Base-by-base conservation (phyloP, 2,113 vertebrate genomes). In the Agapornis roseicollis region DNA sequence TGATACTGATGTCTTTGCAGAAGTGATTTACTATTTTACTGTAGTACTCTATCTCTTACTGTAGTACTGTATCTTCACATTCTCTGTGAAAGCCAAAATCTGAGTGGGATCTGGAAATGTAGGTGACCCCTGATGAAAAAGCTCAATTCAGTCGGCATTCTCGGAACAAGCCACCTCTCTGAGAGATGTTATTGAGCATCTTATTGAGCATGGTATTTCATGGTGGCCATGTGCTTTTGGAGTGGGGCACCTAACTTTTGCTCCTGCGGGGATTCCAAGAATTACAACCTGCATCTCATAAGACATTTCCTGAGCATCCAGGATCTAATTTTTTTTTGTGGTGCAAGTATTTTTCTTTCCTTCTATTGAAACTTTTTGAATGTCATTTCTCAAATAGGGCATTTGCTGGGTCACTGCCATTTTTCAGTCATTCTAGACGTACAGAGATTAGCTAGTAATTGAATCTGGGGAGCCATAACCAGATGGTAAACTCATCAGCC, bases 221-320 rank as follows among this genome's bases (percentile, higher is more conserved):
- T 13, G 18, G n/a, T n/a, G 37, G 4, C 24, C 27, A 3, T 0
- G 0, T 50, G 17, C 7, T 73, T 73, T 84, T 39, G 16, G 37
- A n/a, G 0, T 0, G 9, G 17, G n/a, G 5, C 1, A 24, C 35
- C 20, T 27, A 39, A 50, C 27, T 65, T 52, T 15, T 63, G 20
- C 79, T 58, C 22, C 42, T 61, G 4, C 29, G 56, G 81, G 6
- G 17, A 1, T 60, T 66, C 20, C 13, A 64, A 42, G 44, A 44
- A 42, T 35, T 83, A 17, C 4, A 50, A 22, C 13, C 35, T 53
- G 18, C 14, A 13, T 33, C 0, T 17, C 64, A 25, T 7, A 22
- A 41, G 68, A 58, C 9, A 19, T 63, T 39, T 60, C 25, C 33
- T 50, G 49, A 77, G 28, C 28, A 49, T 6, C 31, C 60, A 58